A percentile compares a stretch with the other conserved stretches of the same genome.
These are phyloP conservation scores for Lepidurus packardi DNA, from an alignment of 1,140 invertebrate genomes.

Conservation along the genomic window DNA sequence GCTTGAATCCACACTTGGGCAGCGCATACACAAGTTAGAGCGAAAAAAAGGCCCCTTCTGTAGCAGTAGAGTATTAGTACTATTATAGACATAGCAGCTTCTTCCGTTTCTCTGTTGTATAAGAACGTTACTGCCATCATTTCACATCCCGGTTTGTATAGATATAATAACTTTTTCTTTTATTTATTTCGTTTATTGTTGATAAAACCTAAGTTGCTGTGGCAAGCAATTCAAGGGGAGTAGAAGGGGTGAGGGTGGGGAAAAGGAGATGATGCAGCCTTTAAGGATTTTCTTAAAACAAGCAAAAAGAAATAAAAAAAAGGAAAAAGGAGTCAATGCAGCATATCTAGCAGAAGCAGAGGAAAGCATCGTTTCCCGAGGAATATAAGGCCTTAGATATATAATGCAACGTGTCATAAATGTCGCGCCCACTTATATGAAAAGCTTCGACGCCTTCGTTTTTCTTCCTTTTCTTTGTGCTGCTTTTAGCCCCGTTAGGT, in stretches of 20 bases:
- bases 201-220: neutral
- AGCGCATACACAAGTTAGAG: neutral
- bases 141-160: neutral
- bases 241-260: too few species aligned
- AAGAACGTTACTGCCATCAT: neutral
- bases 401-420: slow-evolving; percentile 22
- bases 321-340: slow-evolving; percentile 14
- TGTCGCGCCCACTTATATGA: slow-evolving; percentile 21
- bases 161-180: neutral
- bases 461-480: neutral
- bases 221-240: neutral
- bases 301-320: neutral
- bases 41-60: too few species aligned
- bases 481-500: neutral
- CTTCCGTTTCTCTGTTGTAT: too few species aligned
- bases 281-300: neutral
- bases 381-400: neutral
- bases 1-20: slow-evolving; percentile 13
- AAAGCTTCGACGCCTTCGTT: slow-evolving; percentile 3
- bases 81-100: too few species aligned
- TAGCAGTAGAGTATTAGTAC: too few species aligned
- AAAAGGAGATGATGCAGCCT: neutral
- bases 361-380: slow-evolving; percentile 2
- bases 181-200: too few species aligned
- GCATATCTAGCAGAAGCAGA: slow-evolving; percentile 6